These are phyloP conservation scores for Scolopax bukidnonensis DNA, from an alignment of 2,797 vertebrate species.

Conservation along the genomic window DNA sequence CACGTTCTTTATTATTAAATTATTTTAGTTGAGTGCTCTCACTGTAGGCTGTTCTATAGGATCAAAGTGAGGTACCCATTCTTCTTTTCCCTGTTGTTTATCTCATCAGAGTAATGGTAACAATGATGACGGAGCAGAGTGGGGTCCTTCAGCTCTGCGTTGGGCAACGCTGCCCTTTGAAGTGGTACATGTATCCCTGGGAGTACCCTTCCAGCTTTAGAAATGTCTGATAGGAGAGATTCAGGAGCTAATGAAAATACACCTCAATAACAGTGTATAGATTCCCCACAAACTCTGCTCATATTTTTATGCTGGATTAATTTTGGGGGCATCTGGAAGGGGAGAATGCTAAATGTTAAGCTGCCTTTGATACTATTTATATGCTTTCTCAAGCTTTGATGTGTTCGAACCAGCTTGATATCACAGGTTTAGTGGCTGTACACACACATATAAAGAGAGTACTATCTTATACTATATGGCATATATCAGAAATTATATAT, in stretches of 20 bases:
- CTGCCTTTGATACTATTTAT: not conserved
- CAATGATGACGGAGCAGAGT: not conserved
- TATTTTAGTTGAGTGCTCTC: not conserved
- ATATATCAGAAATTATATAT: not conserved
- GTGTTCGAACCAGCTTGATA: not conserved
- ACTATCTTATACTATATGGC: not conserved
- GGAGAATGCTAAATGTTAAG: not conserved
- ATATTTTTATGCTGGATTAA: not conserved
- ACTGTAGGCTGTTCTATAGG: not conserved
- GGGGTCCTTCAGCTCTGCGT: not conserved
- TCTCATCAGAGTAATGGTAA: not conserved
- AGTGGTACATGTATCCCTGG: not conserved
- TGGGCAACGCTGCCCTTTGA: not conserved
- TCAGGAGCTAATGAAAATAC: not conserved
- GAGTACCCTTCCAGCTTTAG: not conserved
- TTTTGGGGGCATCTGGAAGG: not conserved
- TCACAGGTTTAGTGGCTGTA: not conserved
- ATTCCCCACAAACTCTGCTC: not conserved
- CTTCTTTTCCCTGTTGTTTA: not conserved
- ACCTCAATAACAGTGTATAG: not conserved
- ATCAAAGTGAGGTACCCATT: not conserved
- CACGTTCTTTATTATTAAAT: not conserved
- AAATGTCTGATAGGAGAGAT: not conserved
- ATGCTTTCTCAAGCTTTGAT: not conserved
- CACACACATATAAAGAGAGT: not conserved